Conservation (phyloP, 2,888 invertebrate species). For the Polydrusus pterygomalis region DNA sequence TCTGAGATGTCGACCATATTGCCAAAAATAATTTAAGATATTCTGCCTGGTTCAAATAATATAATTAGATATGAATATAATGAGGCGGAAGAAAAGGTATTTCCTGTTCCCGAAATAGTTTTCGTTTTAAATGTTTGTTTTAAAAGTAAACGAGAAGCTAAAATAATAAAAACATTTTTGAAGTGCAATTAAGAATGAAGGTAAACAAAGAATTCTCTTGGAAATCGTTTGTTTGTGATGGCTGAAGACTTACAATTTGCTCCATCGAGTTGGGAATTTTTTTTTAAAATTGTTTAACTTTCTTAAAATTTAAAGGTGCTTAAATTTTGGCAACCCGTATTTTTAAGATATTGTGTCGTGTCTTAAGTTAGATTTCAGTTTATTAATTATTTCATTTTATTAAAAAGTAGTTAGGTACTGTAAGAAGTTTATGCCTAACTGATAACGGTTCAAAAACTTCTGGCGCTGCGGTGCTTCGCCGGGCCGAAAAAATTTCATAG, state of each 20-base stretch:
- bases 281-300: background rate
- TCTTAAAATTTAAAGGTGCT: background rate
- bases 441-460: too few species aligned
- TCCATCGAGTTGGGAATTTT: background rate
- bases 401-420: too few species aligned
- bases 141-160: background rate
- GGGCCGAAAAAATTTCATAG: too few species aligned
- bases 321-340: too few species aligned
- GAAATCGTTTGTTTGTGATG: background rate
- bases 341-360: too few species aligned
- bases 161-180: slow-evolving; percentile 16
- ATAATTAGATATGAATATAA: background rate
- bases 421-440: too few species aligned
- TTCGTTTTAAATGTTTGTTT: background rate
- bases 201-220: slow-evolving; percentile 3
- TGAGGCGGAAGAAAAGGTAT: slow-evolving; percentile 5
- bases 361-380: too few species aligned
- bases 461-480: too few species aligned
- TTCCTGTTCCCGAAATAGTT: background rate
- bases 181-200: slow-evolving; percentile 1
- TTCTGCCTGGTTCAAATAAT: background rate
- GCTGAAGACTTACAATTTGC: background rate
- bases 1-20: background rate
- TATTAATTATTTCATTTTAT: too few species aligned
- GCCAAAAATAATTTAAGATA: background rate